Evolutionary conservation across 37 sponge, comb jelly and placozoan species (phyloP).

Genomic region (Theonella swinhoei): DNA sequence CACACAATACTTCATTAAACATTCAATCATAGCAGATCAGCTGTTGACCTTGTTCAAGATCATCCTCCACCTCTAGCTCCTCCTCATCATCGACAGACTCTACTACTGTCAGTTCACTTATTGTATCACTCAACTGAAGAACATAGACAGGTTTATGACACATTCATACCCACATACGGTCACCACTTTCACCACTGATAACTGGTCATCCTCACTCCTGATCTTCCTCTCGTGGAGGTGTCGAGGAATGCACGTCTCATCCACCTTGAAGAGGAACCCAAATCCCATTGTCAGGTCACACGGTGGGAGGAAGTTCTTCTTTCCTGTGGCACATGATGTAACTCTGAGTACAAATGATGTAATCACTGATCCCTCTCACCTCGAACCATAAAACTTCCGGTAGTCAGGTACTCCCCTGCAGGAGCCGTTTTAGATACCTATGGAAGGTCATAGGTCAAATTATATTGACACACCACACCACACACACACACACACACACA

Average conservation of each 20-base stretch:
- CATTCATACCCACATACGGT: no score
- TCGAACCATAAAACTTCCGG: slow-evolving; percentile 99
- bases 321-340: slow-evolving; percentile 54
- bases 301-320: slow-evolving; percentile 96
- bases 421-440: slow-evolving; percentile 99
- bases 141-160: not conserved
- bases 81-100: slow-evolving; percentile 3
- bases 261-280: slow-evolving; percentile 94
- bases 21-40: no score
- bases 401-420: slow-evolving; percentile 94
- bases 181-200: not conserved
- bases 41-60: slow-evolving; percentile 1
- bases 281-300: slow-evolving; percentile 89
- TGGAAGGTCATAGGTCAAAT: not conserved
- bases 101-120: not conserved
- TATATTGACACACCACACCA: not conserved
- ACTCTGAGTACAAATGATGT: not conserved
- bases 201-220: slow-evolving; percentile 44
- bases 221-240: slow-evolving; percentile 79
- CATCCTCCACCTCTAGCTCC: slow-evolving; percentile 11
- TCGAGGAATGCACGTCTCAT: slow-evolving; percentile 70
- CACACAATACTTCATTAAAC: no score
- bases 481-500: no score
- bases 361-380: slow-evolving; percentile 47
- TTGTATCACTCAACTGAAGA: slow-evolving; percentile 16